Conservation (phyloP, 2,888 invertebrate genomes). For the Aromia moschata region DNA sequence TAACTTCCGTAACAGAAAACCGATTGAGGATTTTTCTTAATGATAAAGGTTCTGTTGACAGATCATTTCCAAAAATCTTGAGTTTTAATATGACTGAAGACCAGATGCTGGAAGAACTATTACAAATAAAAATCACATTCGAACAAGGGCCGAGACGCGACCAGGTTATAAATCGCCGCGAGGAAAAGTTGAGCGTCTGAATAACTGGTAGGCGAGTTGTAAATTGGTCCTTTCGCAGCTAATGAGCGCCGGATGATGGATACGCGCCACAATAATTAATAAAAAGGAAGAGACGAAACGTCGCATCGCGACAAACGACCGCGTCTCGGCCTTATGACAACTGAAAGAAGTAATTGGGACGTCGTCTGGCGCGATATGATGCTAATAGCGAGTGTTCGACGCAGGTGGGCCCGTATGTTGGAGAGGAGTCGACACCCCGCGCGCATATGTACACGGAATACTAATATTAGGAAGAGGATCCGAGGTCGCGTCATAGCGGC, state of each 20-base stretch:
- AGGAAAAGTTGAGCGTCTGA: slow-evolving; percentile 52
- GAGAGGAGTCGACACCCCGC: slow-evolving; percentile 36
- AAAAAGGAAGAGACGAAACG: slow-evolving; percentile 54
- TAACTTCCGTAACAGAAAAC: too few species aligned
- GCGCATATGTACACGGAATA: slow-evolving; percentile 50
- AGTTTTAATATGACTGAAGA: too few species aligned
- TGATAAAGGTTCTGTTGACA: too few species aligned
- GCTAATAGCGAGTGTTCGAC: slow-evolving; percentile 54
- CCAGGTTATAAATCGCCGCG: slow-evolving; percentile 56
- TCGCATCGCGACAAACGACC: slow-evolving; percentile 55
- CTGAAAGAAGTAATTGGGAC: slow-evolving; percentile 56
- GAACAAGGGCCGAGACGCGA: slow-evolving; percentile 39
- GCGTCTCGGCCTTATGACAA: slow-evolving; percentile 56
- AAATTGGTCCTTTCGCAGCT: slow-evolving; percentile 57
- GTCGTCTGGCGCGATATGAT: slow-evolving; percentile 51
- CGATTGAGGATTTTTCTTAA: too few species aligned
- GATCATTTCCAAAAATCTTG: too few species aligned
- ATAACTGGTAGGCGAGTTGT: slow-evolving; percentile 55
- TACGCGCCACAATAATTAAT: slow-evolving; percentile 58
- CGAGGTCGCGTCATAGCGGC: neutral
- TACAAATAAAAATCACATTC: neutral
- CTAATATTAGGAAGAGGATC: slow-evolving; percentile 53
- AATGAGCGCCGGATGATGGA: slow-evolving; percentile 58
- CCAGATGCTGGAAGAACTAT: neutral
- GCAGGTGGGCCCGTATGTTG: slow-evolving; percentile 60